phyloP scores from a whole-genome alignment of 2,797 vertebrate genomes.

The Hemitrygon akajei region DNA sequence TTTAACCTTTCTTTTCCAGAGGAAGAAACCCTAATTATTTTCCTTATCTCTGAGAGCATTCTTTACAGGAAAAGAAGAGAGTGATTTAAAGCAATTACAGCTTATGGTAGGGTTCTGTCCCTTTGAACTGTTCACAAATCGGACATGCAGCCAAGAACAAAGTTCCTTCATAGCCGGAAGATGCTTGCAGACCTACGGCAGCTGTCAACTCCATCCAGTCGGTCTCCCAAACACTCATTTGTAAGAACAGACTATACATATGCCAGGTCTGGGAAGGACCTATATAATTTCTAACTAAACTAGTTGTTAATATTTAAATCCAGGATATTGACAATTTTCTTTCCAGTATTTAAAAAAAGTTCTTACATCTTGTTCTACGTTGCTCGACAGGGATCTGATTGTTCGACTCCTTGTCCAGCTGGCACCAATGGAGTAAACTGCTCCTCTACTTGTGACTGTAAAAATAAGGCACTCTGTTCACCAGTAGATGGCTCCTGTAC shows the following conservation, averaged over 20 bases:
- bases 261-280: too few relatives aligned
- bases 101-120: too few relatives aligned
- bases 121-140: too few relatives aligned
- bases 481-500: conserved; percentile 84
- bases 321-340: neutral
- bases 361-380: conserved; percentile 31
- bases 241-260: too few relatives aligned
- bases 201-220: too few relatives aligned
- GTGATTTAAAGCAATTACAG: neutral
- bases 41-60: neutral
- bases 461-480: conserved; percentile 77
- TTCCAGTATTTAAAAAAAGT: neutral
- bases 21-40: neutral
- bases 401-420: conserved; percentile 67
- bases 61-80: neutral
- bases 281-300: too few relatives aligned
- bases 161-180: too few relatives aligned
- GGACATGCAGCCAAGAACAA: too few relatives aligned
- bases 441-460: conserved; percentile 77
- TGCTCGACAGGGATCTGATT: conserved; percentile 65
- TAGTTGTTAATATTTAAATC: neutral
- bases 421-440: conserved; percentile 81
- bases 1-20: neutral
- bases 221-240: too few relatives aligned
- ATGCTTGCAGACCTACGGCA: too few relatives aligned